Conservation (phyloP, 37 sponge, comb jelly and placozoan genomes). For the Eunapius fragilis region DNA sequence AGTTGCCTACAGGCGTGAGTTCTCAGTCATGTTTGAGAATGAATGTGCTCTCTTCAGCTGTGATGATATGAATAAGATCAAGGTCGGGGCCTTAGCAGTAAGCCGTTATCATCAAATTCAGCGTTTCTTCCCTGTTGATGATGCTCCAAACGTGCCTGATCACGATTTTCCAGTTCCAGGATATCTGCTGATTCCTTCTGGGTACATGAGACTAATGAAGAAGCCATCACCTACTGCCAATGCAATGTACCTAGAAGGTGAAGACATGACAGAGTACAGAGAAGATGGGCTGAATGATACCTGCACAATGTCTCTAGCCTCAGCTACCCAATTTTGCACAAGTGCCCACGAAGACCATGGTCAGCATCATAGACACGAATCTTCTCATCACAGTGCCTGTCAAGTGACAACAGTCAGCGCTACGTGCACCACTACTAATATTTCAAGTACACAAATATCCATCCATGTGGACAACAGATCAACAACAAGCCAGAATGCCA, state of each 20-base stretch:
- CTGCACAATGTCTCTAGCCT: neutral
- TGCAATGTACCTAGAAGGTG: neutral
- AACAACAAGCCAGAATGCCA: neutral
- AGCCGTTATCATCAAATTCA: slow-evolving; percentile 28
- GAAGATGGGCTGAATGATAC: neutral
- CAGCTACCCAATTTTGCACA: neutral
- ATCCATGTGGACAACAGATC: neutral
- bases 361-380: neutral
- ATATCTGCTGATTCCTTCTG: slow-evolving; percentile 27
- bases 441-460: neutral
- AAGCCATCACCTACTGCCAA: slow-evolving; percentile 5
- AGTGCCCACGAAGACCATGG: neutral
- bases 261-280: neutral
- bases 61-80: slow-evolving; percentile 42
- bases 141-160: slow-evolving; percentile 27
- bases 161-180: slow-evolving; percentile 36
- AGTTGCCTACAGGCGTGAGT: slow-evolving; percentile 7
- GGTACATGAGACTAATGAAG: slow-evolving; percentile 20
- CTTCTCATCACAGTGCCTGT: neutral
- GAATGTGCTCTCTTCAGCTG: slow-evolving; percentile 10
- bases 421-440: neutral
- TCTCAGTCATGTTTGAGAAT: neutral
- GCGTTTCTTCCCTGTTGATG: slow-evolving; percentile 25
- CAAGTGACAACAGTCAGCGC: neutral
- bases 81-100: slow-evolving; percentile 32